These are phyloP conservation scores for Pseudopipra pipra DNA, from an alignment of 2,113 vertebrate genomes.

Conservation along the genomic window DNA sequence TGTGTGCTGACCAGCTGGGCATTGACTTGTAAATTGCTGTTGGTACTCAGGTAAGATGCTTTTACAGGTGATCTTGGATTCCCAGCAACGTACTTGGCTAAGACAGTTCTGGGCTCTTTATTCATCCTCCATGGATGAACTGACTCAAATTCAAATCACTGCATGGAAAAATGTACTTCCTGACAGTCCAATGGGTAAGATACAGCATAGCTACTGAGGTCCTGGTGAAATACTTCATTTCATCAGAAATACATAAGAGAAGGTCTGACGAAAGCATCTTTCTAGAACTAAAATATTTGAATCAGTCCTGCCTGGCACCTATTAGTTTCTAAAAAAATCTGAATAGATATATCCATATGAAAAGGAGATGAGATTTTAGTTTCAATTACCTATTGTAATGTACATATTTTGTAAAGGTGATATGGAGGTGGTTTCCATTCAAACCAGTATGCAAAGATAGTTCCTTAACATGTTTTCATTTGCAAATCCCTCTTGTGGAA, in stretches of 20 bases:
- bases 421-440: background rate
- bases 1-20: background rate
- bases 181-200: fast-evolving
- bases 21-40: background rate
- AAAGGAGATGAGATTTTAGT: background rate
- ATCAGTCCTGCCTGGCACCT: background rate
- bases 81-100: background rate
- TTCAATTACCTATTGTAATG: background rate
- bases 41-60: fast-evolving
- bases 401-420: background rate
- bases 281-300: background rate
- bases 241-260: background rate
- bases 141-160: background rate
- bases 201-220: background rate
- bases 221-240: background rate
- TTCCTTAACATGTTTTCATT: background rate
- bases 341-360: no score
- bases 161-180: background rate
- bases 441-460: background rate
- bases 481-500: background rate
- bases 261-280: background rate
- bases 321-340: background rate
- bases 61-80: background rate
- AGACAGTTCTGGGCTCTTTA: background rate
- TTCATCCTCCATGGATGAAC: background rate